Conservation (phyloP, 2,888 invertebrate genomes). For the Pegoplata infirma region DNA sequence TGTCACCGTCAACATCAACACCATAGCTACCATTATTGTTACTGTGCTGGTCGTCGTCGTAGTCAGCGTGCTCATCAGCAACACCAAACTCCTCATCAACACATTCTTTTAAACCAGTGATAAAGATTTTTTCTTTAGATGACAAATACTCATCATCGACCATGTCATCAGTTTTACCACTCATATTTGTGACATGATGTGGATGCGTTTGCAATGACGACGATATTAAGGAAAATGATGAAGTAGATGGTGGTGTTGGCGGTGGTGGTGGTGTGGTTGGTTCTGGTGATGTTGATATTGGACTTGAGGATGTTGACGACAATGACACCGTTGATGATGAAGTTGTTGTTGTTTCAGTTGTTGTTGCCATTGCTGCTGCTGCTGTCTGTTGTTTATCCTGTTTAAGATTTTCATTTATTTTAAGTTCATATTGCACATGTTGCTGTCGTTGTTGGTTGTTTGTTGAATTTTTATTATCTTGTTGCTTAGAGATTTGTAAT, state of each 20-base stretch:
- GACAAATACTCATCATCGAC: slow-evolving; percentile 37
- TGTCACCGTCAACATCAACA: neutral
- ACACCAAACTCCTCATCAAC: slow-evolving; percentile 19
- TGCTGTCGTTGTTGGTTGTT: slow-evolving; percentile 12
- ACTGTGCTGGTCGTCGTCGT: slow-evolving; percentile 13
- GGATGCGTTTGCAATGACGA: slow-evolving; percentile 41
- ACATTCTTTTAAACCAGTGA: slow-evolving; percentile 15
- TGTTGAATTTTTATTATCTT: slow-evolving; percentile 21
- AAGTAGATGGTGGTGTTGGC: slow-evolving; percentile 30
- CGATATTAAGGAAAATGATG: neutral
- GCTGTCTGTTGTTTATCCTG: neutral
- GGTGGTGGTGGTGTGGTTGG: neutral
- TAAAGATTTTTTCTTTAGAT: slow-evolving; percentile 30
- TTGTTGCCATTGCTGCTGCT: slow-evolving; percentile 51
- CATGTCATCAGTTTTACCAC: slow-evolving; percentile 46
- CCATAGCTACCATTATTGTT: slow-evolving; percentile 19
- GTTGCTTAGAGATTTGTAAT: slow-evolving; percentile 62
- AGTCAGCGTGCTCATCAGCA: slow-evolving; percentile 18
- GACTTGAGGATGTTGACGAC: neutral
- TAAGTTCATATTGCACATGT: slow-evolving; percentile 2
- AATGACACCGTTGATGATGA: neutral
- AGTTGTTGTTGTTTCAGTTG: neutral
- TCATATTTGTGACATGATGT: slow-evolving; percentile 31
- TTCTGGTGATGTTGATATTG: slow-evolving; percentile 31
- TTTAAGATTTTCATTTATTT: neutral